Base-by-base conservation (phyloP, 2,113 vertebrate species). In the Engraulis encrasicolus region DNA sequence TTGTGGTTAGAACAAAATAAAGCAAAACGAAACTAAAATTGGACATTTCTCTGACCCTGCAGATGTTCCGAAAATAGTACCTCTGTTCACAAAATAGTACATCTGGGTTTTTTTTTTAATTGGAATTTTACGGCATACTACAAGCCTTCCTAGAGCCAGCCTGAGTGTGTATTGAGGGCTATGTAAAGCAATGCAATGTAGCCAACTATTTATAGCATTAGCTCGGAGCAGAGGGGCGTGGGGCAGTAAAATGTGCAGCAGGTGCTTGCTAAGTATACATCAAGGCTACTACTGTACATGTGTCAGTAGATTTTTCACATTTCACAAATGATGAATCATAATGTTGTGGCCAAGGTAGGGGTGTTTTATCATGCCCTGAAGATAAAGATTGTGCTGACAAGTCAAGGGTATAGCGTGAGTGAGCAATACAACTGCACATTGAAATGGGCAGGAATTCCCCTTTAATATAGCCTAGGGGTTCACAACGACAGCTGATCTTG, bases 191-290 rank as follows among this genome's bases (percentile, higher is more conserved):
- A 23, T 17, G 66, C 5, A 19, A 74, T 74, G 66, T 17, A 34
- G 31, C 34, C 23, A 34, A 31, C 12, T 74, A 74, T 74, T 34
- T 74, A 34, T 18, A 34, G 66, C 27, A 34, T 12, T 31, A 4
- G 66, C 31, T 14, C 34, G 15, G 11, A 27, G 11, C 27, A 74
- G 12, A 18, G 3, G 27, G 66, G 66, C 66, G 14, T 74, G 66
- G 31, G 34, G 31, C 34, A 34, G 23, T 31, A 74, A 31, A 34
- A 74, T 74, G 66, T 74, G 66, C 40, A 45, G 66, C 27, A 74
- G 66, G 66, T 74, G 66, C 34, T 74, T 74, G 31, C 66, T 74
- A 74, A 31, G 31, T 34, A 34, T 74, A 74, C 23, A 74, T 27
- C n/a, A 27, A 6, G 27, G 3, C 20, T 58, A 20, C 54, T n/a